phyloP scores from a whole-genome alignment of 2,797 vertebrate genomes.

The Dipus sagitta region DNA sequence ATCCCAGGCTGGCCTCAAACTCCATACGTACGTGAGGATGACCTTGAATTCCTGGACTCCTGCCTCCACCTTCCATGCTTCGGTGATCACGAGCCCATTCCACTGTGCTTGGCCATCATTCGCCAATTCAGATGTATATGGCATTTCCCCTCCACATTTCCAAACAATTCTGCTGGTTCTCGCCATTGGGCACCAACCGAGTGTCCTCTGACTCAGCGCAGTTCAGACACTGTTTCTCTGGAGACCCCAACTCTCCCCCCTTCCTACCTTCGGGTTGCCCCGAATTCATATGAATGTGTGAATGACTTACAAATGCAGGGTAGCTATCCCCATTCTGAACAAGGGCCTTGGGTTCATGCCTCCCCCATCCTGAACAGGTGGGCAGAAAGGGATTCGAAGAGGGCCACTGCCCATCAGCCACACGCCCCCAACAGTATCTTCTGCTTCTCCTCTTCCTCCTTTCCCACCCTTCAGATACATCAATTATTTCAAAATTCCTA shows the following conservation, averaged over 20 bases:
- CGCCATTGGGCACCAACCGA: no score
- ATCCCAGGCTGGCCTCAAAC: not conserved
- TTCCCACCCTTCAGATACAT: not conserved
- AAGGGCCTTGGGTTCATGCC: not conserved
- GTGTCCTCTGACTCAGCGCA: not conserved
- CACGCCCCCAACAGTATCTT: not conserved
- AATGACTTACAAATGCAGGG: not conserved
- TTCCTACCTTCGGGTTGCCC: not conserved
- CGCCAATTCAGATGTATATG: no score
- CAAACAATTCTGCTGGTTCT: not conserved
- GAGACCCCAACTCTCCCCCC: not conserved
- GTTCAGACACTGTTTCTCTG: not conserved
- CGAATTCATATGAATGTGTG: not conserved
- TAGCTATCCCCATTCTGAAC: not conserved
- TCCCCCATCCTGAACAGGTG: not conserved
- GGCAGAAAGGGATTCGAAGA: not conserved
- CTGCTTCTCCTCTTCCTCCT: not conserved
- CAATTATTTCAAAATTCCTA: conserved; percentile 39
- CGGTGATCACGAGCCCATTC: not conserved
- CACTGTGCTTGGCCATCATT: not conserved
- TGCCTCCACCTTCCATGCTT: not conserved
- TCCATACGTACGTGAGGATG: not conserved
- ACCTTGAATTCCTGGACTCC: not conserved
- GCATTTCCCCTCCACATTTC: not conserved
- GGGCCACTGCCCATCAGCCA: not conserved